phyloP scores from a whole-genome alignment of 2,888 invertebrate genomes.

The Macrophya annulata region DNA sequence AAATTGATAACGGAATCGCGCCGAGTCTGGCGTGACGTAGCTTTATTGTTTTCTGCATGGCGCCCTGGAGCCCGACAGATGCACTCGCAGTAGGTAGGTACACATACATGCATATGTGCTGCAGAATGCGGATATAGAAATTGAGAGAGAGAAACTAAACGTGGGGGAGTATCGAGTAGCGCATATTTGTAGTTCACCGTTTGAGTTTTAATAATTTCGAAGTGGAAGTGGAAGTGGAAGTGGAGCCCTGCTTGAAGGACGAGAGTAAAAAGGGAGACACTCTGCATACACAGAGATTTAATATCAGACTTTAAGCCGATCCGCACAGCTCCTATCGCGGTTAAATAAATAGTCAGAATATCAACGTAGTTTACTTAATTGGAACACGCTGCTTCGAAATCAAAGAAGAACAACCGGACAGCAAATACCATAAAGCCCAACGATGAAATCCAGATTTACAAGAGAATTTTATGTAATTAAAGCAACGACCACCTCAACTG shows the following conservation, averaged over 20 bases:
- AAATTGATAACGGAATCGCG: conserved; percentile 49
- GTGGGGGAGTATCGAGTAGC: conserved; percentile 38
- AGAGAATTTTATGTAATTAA: conserved; percentile 29
- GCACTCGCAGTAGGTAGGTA: conserved; percentile 59
- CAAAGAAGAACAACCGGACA: neutral
- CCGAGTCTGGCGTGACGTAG: conserved; percentile 58
- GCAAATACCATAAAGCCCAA: neutral
- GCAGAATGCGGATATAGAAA: neutral
- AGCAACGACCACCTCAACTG: neutral
- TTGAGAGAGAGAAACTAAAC: neutral
- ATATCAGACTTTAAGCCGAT: conserved; percentile 52
- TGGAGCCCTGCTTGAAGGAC: conserved; percentile 58
- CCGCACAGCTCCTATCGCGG: neutral
- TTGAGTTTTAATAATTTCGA: conserved; percentile 75
- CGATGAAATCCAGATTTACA: neutral
- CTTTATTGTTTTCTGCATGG: conserved; percentile 75
- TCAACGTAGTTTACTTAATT: conserved; percentile 8
- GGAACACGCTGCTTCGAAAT: neutral
- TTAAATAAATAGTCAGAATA: conserved; percentile 1
- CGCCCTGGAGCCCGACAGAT: conserved; percentile 68
- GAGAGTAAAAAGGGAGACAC: conserved; percentile 49
- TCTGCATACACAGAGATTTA: conserved; percentile 56
- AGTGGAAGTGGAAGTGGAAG: conserved; percentile 33
- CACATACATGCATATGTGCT: conserved; percentile 15
- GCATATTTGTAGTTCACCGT: conserved; percentile 60